A percentile compares a stretch with the other conserved stretches of the same genome.
These are phyloP conservation scores for Chloroceryle inda DNA, from an alignment of 2,797 vertebrate genomes.

Conservation along the genomic window DNA sequence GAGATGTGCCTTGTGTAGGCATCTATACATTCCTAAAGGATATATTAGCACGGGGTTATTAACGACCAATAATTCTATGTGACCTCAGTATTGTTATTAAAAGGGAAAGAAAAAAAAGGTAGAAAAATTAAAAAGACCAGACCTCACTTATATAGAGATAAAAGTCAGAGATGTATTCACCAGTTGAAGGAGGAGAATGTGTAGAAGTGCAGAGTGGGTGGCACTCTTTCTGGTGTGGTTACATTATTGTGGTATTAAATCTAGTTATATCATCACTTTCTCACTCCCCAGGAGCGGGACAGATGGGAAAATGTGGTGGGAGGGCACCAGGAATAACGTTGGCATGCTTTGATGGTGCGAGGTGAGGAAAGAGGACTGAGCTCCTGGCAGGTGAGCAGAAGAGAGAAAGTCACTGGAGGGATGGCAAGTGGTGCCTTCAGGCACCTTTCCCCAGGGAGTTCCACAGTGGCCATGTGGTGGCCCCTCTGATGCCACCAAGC, in stretches of 20 bases:
- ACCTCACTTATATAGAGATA: not conserved
- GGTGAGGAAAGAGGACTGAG: not conserved
- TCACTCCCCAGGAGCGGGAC: conserved; percentile 46
- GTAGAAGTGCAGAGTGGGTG: conserved; percentile 34
- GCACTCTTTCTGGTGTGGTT: conserved; percentile 23
- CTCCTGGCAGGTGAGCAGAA: conserved; percentile 20
- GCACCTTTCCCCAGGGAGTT: not conserved
- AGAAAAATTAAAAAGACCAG: not conserved
- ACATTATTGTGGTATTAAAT: conserved; percentile 20
- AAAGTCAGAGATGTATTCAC: not conserved
- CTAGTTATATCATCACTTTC: conserved; percentile 39
- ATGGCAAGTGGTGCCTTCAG: not conserved
- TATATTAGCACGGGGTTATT: not conserved
- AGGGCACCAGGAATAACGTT: conserved; percentile 37
- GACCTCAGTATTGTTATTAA: not conserved
- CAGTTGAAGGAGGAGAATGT: not conserved
- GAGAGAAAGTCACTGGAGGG: rapidly evolving
- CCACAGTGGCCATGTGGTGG: rapidly evolving
- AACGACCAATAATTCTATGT: not conserved
- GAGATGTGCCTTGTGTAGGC: not conserved
- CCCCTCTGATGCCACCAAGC: rapidly evolving
- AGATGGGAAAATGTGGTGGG: conserved; percentile 38
- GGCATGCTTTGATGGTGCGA: not conserved
- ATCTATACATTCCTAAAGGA: not conserved
- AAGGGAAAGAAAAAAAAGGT: rapidly evolving